Percentiles rank a stretch among this genome's conserved stretches.
Evolutionary conservation across 1,140 invertebrate genomes (phyloP).

Genomic region (Steinernema khuongi): DNA sequence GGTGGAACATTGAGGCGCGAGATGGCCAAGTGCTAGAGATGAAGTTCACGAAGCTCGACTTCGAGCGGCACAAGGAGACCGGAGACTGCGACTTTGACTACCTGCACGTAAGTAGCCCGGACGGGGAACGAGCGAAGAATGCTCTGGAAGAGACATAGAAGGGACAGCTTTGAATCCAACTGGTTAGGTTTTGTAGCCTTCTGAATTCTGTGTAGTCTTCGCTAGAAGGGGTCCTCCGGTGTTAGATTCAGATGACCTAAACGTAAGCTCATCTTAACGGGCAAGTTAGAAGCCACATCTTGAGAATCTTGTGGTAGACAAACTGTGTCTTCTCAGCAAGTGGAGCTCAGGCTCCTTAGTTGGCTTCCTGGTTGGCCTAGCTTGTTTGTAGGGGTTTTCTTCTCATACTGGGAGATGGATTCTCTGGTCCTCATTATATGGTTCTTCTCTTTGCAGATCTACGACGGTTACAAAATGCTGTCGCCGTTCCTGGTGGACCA

Average conservation of each 20-base stretch:
- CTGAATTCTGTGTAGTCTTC: not conserved
- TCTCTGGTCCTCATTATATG: not conserved
- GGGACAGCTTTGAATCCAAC: not conserved
- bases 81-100: not conserved
- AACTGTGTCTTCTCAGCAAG: not conserved
- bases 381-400: not conserved
- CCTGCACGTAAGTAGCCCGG: not conserved
- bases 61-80: constrained; percentile 31
- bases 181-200: not conserved
- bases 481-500: constrained; percentile 43
- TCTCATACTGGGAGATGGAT: not conserved
- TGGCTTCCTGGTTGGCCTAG: not conserved
- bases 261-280: too few relatives aligned
- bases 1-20: constrained; percentile 43
- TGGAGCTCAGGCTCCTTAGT: not conserved
- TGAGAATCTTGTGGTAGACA: too few relatives aligned
- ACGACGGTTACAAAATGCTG: constrained; percentile 48
- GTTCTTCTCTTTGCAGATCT: constrained; percentile 40
- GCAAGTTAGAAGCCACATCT: too few relatives aligned
- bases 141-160: not conserved
- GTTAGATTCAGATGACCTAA: too few relatives aligned
- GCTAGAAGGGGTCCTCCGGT: too few relatives aligned
- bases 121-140: not conserved
- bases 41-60: constrained; percentile 30
- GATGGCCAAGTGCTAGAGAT: constrained; percentile 33